These are phyloP conservation scores for Lasioglossum vierecki DNA, from an alignment of 2,888 invertebrate species.

Conservation along the genomic window DNA sequence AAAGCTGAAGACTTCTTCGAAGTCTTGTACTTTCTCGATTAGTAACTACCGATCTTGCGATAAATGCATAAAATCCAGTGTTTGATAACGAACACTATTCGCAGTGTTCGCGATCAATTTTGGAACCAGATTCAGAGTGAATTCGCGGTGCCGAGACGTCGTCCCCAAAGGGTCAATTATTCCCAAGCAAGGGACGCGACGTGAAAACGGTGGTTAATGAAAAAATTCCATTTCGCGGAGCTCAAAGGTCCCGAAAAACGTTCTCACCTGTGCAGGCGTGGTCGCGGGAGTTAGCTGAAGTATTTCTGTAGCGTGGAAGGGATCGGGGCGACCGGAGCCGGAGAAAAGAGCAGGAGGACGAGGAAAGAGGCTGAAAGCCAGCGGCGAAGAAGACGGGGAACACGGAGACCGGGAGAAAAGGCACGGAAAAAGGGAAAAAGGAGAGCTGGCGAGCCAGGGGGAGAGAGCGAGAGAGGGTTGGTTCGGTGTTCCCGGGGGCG, in stretches of 20 bases:
- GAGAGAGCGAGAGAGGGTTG: conserved; percentile 46
- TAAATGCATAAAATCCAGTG: not conserved
- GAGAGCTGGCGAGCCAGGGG: not conserved
- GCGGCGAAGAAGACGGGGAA: conserved; percentile 16
- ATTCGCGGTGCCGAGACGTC: not conserved
- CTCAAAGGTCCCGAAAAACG: not conserved
- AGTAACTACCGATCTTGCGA: too few species aligned
- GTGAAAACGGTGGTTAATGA: not conserved
- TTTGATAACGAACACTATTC: not conserved
- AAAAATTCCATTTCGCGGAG: not conserved
- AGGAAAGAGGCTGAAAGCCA: conserved; percentile 29
- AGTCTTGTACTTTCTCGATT: too few species aligned
- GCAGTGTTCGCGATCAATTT: not conserved
- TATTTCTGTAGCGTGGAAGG: conserved; percentile 56
- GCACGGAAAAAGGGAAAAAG: conserved; percentile 40
- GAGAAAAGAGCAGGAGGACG: conserved; percentile 54
- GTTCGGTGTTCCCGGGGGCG: conserved; percentile 67
- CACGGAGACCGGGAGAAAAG: conserved; percentile 26
- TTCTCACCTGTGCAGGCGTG: conserved; percentile 60
- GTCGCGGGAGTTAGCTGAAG: conserved; percentile 61
- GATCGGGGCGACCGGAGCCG: conserved; percentile 25
- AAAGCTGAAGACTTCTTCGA: not conserved
- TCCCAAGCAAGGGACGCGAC: too few species aligned
- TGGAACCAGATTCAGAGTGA: not conserved
- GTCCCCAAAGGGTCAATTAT: not conserved